These are phyloP conservation scores for Zapus hudsonius DNA, from an alignment of 2,113 vertebrate genomes.

Conservation along the genomic window DNA sequence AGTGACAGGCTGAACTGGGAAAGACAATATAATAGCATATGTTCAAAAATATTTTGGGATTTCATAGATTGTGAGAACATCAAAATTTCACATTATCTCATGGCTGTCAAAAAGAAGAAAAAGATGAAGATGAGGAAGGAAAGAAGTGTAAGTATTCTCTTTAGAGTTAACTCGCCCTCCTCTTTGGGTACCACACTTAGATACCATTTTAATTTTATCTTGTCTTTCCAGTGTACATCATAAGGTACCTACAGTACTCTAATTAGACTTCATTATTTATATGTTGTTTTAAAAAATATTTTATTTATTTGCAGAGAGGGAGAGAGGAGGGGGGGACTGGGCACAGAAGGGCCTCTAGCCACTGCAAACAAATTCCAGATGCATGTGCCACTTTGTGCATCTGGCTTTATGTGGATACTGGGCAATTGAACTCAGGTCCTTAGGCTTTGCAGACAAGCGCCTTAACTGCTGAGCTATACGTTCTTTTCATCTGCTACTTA, in stretches of 20 bases:
- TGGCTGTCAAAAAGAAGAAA: conserved; percentile 48
- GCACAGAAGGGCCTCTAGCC: no score
- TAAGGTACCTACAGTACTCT: neutral
- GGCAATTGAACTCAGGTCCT: no score
- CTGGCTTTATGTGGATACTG: no score
- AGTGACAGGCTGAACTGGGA: conserved; percentile 12
- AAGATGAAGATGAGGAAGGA: neutral
- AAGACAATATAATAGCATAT: conserved; percentile 54
- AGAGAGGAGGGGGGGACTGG: no score
- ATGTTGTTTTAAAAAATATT: no score
- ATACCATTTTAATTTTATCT: neutral
- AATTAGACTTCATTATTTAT: neutral
- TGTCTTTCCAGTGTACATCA: neutral
- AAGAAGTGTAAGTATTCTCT: neutral
- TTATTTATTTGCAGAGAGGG: no score
- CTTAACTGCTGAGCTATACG: no score
- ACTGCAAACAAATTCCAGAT: no score
- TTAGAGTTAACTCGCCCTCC: neutral
- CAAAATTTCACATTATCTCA: conserved; percentile 39
- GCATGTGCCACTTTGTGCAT: no score
- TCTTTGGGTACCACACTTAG: neutral
- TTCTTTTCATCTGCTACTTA: neutral
- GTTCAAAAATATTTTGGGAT: conserved; percentile 59
- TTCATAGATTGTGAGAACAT: conserved; percentile 55
- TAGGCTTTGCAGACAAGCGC: no score